Evolutionary conservation across 2,888 invertebrate species (phyloP), one percentile per base, ranked within the genome.

Genomic region (Mimachlamys varia): DNA sequence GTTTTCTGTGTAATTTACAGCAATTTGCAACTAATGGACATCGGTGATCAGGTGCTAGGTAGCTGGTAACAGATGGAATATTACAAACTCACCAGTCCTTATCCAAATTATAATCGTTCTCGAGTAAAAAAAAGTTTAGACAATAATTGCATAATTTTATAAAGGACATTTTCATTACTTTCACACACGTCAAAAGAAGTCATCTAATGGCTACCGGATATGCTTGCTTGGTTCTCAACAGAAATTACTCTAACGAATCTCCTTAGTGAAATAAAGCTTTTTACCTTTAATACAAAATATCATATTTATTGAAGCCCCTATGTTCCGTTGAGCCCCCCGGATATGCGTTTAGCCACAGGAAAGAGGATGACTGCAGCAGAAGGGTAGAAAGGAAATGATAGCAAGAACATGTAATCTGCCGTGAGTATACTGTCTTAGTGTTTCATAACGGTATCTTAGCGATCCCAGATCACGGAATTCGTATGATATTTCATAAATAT

Each of bases 71-170:
- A 76, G 76, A 76, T 76, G 76, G 76, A 76, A 76, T 10, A 76
- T 76, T 76, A 76, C 76, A 76, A 33, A 76, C 27, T 27, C 76
- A 33, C 76, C 76, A 76, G 76, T 1, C 76, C 76, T 33, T 76
- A 33, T 76, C 76, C 76, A 33, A 76, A 76, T 76, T 76, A 76
- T 27, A 12, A 76, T 27, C 76, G 27, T 10, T 76, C 76, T 76
- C 27, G 33, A 76, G 12, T 33, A 27, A 76, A 62, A 62, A 62
- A 22, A 22, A 62, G 17, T 22, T 76, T 27, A 76, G 22, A 33
- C 76, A 76, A 76, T 76, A 76, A 76, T 76, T 76, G 27, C 76
- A 76, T 76, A 76, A 76, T 76, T 33, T 53, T 10, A 53, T 62
- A n/a, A 62, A 27, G 22, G 62, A n/a, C 22, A 19, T n/a, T 62